phyloP scores from a whole-genome alignment of 2,888 invertebrate species.

The Diaperis boleti region DNA sequence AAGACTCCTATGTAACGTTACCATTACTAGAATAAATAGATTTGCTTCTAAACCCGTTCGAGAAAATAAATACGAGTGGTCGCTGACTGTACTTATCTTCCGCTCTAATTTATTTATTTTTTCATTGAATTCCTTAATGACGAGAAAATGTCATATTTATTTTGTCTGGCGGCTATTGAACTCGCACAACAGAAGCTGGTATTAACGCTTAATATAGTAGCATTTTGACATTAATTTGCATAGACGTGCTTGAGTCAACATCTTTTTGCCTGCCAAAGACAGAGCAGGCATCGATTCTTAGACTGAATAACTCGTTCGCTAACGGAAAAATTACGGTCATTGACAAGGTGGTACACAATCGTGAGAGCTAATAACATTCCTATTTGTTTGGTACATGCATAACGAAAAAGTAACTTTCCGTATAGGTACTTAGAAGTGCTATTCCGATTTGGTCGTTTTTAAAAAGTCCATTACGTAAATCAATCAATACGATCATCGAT shows the following conservation, averaged over 20 bases:
- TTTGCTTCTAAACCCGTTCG: no score
- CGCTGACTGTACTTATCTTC: no score
- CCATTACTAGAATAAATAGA: no score
- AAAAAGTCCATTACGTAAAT: no score
- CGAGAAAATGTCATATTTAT: neutral
- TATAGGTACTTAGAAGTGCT: neutral
- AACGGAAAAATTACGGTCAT: slow-evolving; percentile 41
- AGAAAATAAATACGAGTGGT: no score
- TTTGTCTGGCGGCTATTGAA: slow-evolving; percentile 1
- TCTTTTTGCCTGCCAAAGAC: neutral
- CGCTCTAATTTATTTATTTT: no score
- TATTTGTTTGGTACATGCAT: neutral
- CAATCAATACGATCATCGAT: no score
- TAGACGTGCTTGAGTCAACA: slow-evolving; percentile 29
- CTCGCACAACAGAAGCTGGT: no score
- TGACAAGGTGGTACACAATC: slow-evolving; percentile 30
- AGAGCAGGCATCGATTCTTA: slow-evolving; percentile 32
- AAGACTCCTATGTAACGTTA: no score
- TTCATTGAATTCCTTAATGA: no score
- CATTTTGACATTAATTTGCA: slow-evolving; percentile 40
- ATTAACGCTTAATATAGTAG: no score
- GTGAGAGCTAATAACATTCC: slow-evolving; percentile 15
- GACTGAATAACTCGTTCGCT: slow-evolving; percentile 33
- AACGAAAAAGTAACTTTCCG: neutral
- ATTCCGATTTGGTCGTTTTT: no score